phyloP scores from a whole-genome alignment of 2,113 vertebrate genomes.

The Ammospiza nelsoni region DNA sequence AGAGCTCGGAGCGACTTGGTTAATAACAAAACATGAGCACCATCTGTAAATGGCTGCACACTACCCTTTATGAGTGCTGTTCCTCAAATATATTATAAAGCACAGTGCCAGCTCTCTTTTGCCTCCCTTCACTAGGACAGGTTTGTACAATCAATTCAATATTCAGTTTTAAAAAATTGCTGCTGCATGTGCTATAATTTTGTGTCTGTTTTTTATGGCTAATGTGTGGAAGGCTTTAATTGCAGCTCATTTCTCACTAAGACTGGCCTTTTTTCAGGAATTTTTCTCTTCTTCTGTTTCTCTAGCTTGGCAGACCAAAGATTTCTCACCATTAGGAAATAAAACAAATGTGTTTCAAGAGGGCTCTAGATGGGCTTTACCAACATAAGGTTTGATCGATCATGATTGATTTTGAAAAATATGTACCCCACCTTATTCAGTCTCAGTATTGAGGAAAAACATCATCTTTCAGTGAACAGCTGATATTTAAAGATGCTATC shows the following conservation, averaged over 20 bases:
- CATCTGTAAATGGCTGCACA: not conserved
- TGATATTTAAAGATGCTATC: not conserved
- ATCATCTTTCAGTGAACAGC: not conserved
- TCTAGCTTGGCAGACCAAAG: not conserved
- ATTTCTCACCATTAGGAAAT: not conserved
- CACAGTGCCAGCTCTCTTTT: not conserved
- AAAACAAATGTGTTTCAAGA: not conserved
- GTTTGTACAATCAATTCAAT: not conserved
- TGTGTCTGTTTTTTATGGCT: not conserved
- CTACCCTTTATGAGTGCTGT: not conserved
- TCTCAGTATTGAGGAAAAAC: not conserved
- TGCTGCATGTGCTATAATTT: not conserved
- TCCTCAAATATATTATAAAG: not conserved
- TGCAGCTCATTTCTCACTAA: not conserved
- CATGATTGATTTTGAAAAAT: not conserved
- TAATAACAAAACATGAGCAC: not conserved
- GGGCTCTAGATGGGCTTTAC: not conserved
- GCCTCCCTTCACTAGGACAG: not conserved
- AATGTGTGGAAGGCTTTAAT: not conserved
- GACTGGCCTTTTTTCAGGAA: not conserved
- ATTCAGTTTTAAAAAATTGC: not conserved
- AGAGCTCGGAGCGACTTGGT: not conserved
- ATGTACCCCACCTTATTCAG: not conserved
- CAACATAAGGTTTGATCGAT: not conserved
- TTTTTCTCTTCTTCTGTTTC: not conserved